Evolutionary conservation across 2,888 invertebrate species (phyloP).

Genomic region (Tipula unca): DNA sequence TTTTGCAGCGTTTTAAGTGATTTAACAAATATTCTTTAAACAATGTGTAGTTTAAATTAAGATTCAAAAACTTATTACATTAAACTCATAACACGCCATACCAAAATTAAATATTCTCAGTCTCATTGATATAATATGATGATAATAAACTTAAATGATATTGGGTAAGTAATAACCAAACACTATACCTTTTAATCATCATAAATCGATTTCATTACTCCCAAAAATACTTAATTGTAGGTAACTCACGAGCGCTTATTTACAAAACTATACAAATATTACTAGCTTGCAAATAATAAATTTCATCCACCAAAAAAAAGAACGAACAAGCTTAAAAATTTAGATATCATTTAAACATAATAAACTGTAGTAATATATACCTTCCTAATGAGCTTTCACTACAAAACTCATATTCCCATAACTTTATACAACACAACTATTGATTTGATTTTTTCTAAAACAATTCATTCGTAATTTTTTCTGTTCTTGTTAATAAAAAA

Average conservation of each 20-base stretch:
- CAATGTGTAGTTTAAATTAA: too few species aligned
- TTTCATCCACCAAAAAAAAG: background rate
- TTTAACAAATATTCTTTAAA: too few species aligned
- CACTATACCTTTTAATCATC: background rate
- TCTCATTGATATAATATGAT: too few species aligned
- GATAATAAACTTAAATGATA: too few species aligned
- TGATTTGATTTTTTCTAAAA: conserved; percentile 4
- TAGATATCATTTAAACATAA: background rate
- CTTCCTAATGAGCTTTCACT: background rate
- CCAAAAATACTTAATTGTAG: background rate
- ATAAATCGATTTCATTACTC: background rate
- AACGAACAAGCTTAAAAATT: too few species aligned
- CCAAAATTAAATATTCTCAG: too few species aligned
- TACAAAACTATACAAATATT: background rate
- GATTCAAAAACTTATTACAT: too few species aligned
- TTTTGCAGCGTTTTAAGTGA: too few species aligned
- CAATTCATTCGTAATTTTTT: background rate
- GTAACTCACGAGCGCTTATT: background rate
- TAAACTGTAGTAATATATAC: background rate
- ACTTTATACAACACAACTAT: background rate
- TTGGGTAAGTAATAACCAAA: too few species aligned
- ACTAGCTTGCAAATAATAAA: background rate
- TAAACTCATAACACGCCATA: too few species aligned
- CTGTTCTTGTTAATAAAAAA: background rate
- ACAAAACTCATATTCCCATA: background rate